Percentiles rank a stretch among this genome's conserved stretches.
These are phyloP conservation scores for Myrmecophaga tridactyla DNA, from an alignment of 2,113 vertebrate species.

Conservation along the genomic window DNA sequence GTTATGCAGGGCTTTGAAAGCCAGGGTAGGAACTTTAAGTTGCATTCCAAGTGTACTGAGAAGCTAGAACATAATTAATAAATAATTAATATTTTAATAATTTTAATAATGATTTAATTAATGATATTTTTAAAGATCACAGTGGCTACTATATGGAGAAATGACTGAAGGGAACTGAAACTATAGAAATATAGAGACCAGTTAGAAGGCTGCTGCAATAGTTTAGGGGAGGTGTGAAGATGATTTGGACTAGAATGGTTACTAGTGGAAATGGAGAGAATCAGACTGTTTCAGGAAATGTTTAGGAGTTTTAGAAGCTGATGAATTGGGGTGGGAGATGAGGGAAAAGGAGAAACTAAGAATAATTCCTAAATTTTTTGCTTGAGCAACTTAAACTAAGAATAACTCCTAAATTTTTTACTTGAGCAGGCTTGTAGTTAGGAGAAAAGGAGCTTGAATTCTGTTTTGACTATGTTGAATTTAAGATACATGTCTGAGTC, in stretches of 20 bases:
- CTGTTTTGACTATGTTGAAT: neutral
- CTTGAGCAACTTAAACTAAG: neutral
- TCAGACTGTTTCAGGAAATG: neutral
- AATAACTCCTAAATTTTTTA: neutral
- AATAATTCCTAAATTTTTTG: neutral
- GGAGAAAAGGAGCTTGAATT: neutral
- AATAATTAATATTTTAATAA: too few relatives aligned
- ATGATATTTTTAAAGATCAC: neutral
- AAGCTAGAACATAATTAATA: neutral
- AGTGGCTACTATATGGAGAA: neutral
- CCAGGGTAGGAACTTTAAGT: neutral
- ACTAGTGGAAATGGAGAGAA: neutral
- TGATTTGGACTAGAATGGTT: constrained; percentile 1
- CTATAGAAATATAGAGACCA: neutral
- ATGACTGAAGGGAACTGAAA: neutral
- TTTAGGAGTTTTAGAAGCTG: neutral
- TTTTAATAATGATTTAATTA: too few relatives aligned
- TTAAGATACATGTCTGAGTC: neutral
- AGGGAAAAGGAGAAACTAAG: neutral
- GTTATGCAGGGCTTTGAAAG: neutral
- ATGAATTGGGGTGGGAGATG: neutral
- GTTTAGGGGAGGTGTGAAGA: neutral
- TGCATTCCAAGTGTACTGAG: neutral
- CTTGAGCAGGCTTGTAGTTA: neutral
- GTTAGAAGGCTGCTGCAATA: neutral